Evolutionary conservation across 2,888 invertebrate genomes (phyloP), one percentile per base, ranked within the genome.

Genomic region (Mellilla xanthometata): DNA sequence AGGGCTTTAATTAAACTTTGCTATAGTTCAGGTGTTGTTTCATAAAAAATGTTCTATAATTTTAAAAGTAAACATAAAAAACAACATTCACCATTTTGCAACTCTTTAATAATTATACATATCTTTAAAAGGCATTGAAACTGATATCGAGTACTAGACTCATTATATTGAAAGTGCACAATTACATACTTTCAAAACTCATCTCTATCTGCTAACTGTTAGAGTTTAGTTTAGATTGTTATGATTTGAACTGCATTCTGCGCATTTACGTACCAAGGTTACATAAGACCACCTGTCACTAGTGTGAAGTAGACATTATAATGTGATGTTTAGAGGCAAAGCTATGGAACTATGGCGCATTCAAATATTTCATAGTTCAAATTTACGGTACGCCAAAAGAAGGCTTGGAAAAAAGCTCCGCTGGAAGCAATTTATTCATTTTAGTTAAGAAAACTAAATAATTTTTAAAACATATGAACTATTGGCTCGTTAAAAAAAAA

Each of bases 271-370:
- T 40, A 49, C 52, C 61, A 66, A 66, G 71, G 71, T 71, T 49
- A 65, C 46, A 39, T 51, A 55, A 46, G 54, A 57, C 63, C 68
- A 65, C 63, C 63, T 67, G 67, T 58, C 56, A 39, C 44, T 32
- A 38, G 24, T 33, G 44, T 39, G 10, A 39, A 40, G 35, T n/a
- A 47, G 58, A 38, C 38, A 41, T 41, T 47, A 27, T 40, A 31
- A 46, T 47, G 19, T 40, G 22, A 10, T 26, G 10, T 30, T 31
- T 29, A 42, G n/a, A 29, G 9, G 13, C 2, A 19, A 36, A 11
- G 7, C 8, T 12, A n/a, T 33, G 13, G 39, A 30, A 45, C 34
- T 26, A 6, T 34, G 8, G 24, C 34, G 2, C 12, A 32, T 1
- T 39, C 6, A 29, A 5, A 19, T 19, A 19, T 19, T 19, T 19